These are phyloP conservation scores for Synergus laeviventris DNA, from an alignment of 2,888 invertebrate species.

Conservation along the genomic window DNA sequence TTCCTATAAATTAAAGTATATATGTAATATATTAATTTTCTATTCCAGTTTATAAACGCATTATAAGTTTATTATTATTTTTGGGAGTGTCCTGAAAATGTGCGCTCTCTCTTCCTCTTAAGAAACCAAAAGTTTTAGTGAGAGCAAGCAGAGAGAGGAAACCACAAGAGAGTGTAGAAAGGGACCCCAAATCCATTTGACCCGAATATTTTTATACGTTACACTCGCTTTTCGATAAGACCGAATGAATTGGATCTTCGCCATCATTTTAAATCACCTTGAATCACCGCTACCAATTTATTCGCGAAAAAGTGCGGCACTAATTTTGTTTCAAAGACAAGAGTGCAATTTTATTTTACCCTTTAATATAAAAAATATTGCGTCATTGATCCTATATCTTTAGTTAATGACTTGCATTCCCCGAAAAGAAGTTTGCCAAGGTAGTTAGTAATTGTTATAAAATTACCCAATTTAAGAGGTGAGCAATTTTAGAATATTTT, in stretches of 20 bases:
- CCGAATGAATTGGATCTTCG: conserved; percentile 33
- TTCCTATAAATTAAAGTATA: background rate
- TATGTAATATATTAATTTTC: background rate
- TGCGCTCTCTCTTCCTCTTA: conserved; percentile 39
- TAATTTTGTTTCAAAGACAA: background rate
- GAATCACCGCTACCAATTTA: conserved; percentile 7
- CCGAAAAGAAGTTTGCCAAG: background rate
- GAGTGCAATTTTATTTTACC: background rate
- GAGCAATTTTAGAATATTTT: background rate
- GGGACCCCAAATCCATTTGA: conserved; percentile 60
- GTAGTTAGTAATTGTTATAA: background rate
- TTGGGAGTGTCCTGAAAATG: conserved; percentile 25
- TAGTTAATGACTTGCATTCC: background rate
- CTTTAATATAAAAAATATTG: background rate
- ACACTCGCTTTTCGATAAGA: conserved; percentile 45
- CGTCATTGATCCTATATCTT: background rate
- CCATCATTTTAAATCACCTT: conserved; percentile 27
- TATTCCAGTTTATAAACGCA: background rate
- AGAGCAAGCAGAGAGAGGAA: conserved; percentile 43
- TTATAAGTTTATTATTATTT: background rate
- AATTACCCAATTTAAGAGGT: background rate
- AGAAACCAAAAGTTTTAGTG: conserved; percentile 46
- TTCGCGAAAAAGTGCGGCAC: background rate
- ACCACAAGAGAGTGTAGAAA: conserved; percentile 54
- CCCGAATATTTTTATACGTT: conserved; percentile 61